A percentile compares a stretch with the other conserved stretches of the same genome.
Evolutionary conservation across 2,797 vertebrate genomes (phyloP).

Genomic region (Phalloptychus januarius): DNA sequence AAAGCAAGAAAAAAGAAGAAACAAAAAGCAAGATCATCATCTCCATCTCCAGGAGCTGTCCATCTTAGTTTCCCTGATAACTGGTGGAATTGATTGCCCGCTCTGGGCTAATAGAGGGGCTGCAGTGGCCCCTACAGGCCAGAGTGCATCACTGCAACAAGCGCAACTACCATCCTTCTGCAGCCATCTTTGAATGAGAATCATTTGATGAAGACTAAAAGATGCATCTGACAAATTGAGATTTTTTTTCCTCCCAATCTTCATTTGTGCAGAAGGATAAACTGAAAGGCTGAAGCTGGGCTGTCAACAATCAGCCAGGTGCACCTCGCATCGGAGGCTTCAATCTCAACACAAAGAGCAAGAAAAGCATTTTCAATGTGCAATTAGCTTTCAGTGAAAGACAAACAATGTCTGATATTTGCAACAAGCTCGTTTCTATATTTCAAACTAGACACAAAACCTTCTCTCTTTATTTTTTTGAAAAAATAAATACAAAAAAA

Average conservation of each 20-base stretch:
- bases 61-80: slow-evolving; percentile 77
- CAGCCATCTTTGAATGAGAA: slow-evolving; percentile 32
- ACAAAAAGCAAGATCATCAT: slow-evolving; percentile 55
- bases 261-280: slow-evolving; percentile 65
- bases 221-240: slow-evolving; percentile 45
- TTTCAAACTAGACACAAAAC: slow-evolving; percentile 62
- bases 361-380: slow-evolving; percentile 59
- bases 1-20: slow-evolving; percentile 60
- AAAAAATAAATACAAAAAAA: slow-evolving; percentile 62
- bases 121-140: slow-evolving; percentile 60
- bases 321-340: slow-evolving; percentile 41
- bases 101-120: slow-evolving; percentile 34
- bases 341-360: slow-evolving; percentile 34
- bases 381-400: slow-evolving; percentile 63
- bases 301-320: slow-evolving; percentile 28
- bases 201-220: slow-evolving; percentile 28
- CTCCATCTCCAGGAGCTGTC: slow-evolving; percentile 58
- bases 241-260: slow-evolving; percentile 4
- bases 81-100: slow-evolving; percentile 58
- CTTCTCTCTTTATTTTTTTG: slow-evolving; percentile 43
- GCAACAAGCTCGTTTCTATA: slow-evolving; percentile 53
- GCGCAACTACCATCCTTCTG: slow-evolving; percentile 32
- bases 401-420: slow-evolving; percentile 65
- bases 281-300: slow-evolving; percentile 34
- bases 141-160: slow-evolving; percentile 50